Conservation (phyloP, 2,113 vertebrate species). For the Malurus elegans region DNA sequence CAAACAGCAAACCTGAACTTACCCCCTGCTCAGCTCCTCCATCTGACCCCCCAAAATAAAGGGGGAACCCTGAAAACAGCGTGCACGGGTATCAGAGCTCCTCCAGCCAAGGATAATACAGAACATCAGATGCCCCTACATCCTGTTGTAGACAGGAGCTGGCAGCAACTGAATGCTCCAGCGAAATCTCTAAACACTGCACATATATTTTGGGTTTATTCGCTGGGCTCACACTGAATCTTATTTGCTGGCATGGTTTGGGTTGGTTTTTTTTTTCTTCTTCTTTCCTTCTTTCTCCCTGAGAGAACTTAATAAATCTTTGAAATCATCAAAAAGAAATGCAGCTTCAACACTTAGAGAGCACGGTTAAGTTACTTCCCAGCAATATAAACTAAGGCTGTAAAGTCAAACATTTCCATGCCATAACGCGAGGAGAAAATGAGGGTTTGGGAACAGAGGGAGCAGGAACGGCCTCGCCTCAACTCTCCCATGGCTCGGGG, state of each 20-base stretch:
- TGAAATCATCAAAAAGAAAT: constrained; percentile 57
- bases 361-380: constrained; percentile 23
- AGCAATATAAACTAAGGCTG: constrained; percentile 7
- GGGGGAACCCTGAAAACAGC: not conserved
- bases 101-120: not conserved
- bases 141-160: not conserved
- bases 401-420: constrained; percentile 41
- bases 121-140: not conserved
- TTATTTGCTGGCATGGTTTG: not conserved
- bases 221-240: not conserved
- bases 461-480: not conserved
- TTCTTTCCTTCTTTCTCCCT: not conserved
- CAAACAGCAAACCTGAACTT: not conserved
- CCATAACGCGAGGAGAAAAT: not conserved
- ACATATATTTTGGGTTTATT: constrained; percentile 34
- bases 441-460: not conserved
- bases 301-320: constrained; percentile 54
- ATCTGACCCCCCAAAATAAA: not conserved
- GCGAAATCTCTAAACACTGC: not conserved
- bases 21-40: not conserved
- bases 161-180: not conserved
- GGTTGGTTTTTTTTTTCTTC: no score
- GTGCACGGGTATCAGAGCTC: fast-evolving
- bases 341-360: constrained; percentile 36
- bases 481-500: fast-evolving